Conservation (phyloP, 2,113 vertebrate genomes). For the Hyaena hyaena region DNA sequence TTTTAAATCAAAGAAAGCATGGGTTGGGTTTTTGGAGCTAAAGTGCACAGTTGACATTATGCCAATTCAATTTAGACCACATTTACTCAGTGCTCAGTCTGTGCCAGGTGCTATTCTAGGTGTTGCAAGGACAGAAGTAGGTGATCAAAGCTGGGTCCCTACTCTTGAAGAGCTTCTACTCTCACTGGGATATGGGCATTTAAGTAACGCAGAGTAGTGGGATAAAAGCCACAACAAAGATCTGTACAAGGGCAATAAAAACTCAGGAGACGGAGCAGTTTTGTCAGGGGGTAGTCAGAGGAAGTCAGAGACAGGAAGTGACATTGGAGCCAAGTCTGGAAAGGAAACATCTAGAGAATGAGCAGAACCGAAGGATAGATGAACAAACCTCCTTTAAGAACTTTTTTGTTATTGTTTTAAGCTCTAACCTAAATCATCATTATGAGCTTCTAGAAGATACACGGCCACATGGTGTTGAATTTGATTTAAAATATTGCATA, state of each 20-base stretch:
- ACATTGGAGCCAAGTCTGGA: background rate
- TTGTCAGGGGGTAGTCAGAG: background rate
- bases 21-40: background rate
- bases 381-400: slow-evolving; percentile 56
- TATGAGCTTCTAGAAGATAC: slow-evolving; percentile 63
- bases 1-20: slow-evolving; percentile 22
- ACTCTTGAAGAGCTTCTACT: background rate
- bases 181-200: background rate
- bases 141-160: background rate
- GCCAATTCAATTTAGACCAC: background rate
- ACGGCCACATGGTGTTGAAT: slow-evolving; percentile 63
- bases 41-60: background rate
- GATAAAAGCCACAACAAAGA: background rate
- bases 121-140: background rate
- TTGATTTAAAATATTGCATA: slow-evolving; percentile 76
- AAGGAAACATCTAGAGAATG: slow-evolving; percentile 28
- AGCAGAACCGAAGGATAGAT: slow-evolving; percentile 10
- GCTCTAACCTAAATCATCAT: slow-evolving; percentile 59
- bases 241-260: background rate
- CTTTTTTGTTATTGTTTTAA: slow-evolving; percentile 67
- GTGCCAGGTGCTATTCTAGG: background rate
- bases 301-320: slow-evolving; percentile 4
- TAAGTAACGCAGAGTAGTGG: background rate
- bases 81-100: background rate
- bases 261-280: background rate